Evolutionary conservation across 2,888 invertebrate genomes (phyloP), one percentile per base, ranked within the genome.

Genomic region (Philereme vetulata): DNA sequence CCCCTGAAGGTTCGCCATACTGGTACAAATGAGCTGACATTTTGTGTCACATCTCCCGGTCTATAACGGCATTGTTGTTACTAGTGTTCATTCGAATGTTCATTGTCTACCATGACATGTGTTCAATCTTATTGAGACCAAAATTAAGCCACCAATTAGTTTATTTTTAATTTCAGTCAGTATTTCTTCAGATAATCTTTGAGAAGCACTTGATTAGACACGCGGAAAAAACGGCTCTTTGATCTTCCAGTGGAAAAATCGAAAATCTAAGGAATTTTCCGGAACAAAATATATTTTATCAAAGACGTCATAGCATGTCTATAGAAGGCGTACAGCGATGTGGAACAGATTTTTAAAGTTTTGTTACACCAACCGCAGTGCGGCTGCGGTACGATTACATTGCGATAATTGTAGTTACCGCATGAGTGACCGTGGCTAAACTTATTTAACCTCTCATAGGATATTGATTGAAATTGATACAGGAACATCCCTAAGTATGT

Each of bases 221-320:
- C 56, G 11, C 49, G 10, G 5, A 38, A 49, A 65, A 44, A 51
- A 48, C 50, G 48, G 44, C 40, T 53, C 58, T 67, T 67, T 65
- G 63, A 67, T 67, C 61, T 50, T 7, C 51, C 34, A 46, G 48
- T n/a, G 55, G n/a, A 51, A 55, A 51, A 55, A 55, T 51, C 42
- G 32, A 4, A 43, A 46, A 55, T 52, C 49, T 10, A 6, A 33
- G 43, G 64, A 66, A 68, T 65, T 67, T 68, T 66, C 65, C 62
- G 62, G 62, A 59, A 66, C 60, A 64, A 72, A 1, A 21, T 69
- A 69, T 76, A 67, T 76, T n/a, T 75, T 72, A 69, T 70, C 67
- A 67, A 74, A 72, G 70, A 73, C 68, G 72, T 72, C 72, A 68
- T 70, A 72, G 59, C 72, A 71, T 72, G 74, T 71, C 68, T 68